Percentiles rank a stretch among this genome's conserved stretches.
phyloP scores from a whole-genome alignment of 37 sponge, comb jelly and placozoan genomes.

The Ianthella basta region DNA sequence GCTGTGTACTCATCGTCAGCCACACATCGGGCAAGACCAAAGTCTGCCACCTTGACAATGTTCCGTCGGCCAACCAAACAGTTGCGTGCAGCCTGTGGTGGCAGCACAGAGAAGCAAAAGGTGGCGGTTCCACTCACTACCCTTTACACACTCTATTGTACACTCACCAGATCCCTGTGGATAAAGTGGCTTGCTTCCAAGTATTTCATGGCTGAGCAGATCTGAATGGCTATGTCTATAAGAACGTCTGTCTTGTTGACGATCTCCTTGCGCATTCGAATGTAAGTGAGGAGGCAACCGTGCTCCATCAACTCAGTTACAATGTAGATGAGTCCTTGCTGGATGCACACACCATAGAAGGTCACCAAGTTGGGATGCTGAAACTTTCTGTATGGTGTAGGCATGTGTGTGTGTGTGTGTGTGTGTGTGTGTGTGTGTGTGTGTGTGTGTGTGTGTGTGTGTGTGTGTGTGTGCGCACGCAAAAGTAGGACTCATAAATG shows the following conservation, averaged over 20 bases:
- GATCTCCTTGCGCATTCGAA: slow-evolving; percentile 73
- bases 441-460: too few relatives aligned
- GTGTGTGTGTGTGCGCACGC: too few relatives aligned
- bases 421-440: background rate
- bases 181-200: slow-evolving; percentile 84
- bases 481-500: background rate
- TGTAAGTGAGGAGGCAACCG: slow-evolving; percentile 85
- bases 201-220: slow-evolving; percentile 88
- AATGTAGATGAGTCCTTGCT: slow-evolving; percentile 77
- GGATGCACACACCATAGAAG: slow-evolving; percentile 83
- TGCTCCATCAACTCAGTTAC: slow-evolving; percentile 86
- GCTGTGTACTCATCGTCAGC: slow-evolving; percentile 94
- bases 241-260: slow-evolving; percentile 74
- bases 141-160: too few relatives aligned
- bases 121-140: background rate
- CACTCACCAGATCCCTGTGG: slow-evolving; percentile 91
- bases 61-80: slow-evolving; percentile 91
- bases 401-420: background rate
- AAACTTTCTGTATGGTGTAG: slow-evolving; percentile 66
- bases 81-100: slow-evolving; percentile 91
- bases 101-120: slow-evolving; percentile 26
- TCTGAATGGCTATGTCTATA: slow-evolving; percentile 86
- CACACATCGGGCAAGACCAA: slow-evolving; percentile 92
- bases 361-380: slow-evolving; percentile 87
- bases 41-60: slow-evolving; percentile 93